phyloP scores from a whole-genome alignment of 2,888 invertebrate species.

The Hydrotaea cyrtoneurina region DNA sequence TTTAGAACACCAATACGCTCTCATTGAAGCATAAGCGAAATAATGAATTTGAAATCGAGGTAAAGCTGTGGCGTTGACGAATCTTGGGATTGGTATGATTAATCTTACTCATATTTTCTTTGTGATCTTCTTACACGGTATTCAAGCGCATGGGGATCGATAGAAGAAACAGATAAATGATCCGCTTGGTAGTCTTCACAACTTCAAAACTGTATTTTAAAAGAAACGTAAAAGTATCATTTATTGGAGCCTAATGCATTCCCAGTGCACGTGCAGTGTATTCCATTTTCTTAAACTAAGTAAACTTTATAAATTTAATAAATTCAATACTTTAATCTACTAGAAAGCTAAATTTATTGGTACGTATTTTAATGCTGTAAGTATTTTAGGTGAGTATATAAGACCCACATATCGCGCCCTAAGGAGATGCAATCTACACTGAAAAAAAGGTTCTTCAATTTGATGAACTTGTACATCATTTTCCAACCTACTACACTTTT shows the following conservation, averaged over 20 bases:
- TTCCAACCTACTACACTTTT: too few relatives aligned
- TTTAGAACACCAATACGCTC: conserved; percentile 35
- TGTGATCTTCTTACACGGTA: neutral
- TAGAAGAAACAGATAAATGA: conserved; percentile 25
- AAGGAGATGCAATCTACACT: too few relatives aligned
- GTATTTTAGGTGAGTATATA: too few relatives aligned
- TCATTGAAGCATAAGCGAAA: conserved; percentile 30
- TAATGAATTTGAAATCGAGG: conserved; percentile 22
- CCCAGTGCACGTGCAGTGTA: too few relatives aligned
- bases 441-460: too few relatives aligned
- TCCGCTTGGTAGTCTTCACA: conserved; percentile 28
- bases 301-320: too few relatives aligned
- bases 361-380: neutral
- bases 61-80: conserved; percentile 15
- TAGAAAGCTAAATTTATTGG: conserved; percentile 10
- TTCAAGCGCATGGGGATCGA: neutral
- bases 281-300: too few relatives aligned
- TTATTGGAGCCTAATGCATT: conserved; percentile 31
- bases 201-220: conserved; percentile 26
- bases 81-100: conserved; percentile 38
- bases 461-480: too few relatives aligned
- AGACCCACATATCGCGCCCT: too few relatives aligned
- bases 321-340: too few relatives aligned
- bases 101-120: conserved; percentile 20
- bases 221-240: conserved; percentile 27